Evolutionary conservation across 2,113 vertebrate genomes (phyloP).

Genomic region (Dermatemys mawii): DNA sequence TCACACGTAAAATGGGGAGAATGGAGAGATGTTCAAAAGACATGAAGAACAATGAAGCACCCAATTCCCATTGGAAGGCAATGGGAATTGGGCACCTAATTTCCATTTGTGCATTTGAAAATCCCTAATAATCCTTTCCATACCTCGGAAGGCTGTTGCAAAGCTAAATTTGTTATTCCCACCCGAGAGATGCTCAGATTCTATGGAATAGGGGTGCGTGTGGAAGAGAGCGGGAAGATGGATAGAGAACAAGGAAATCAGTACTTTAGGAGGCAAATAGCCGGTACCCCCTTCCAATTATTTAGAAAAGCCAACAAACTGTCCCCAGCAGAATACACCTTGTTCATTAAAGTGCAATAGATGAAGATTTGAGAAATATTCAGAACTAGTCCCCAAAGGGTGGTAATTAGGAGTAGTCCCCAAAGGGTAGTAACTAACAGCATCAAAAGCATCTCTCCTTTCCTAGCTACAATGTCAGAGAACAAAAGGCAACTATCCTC

Average conservation of each 20-base stretch:
- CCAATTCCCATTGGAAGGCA: not conserved
- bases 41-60: not conserved
- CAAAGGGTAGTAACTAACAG: not conserved
- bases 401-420: not conserved
- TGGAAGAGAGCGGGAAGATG: too few relatives aligned
- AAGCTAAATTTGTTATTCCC: not conserved
- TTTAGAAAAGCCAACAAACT: not conserved
- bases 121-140: not conserved
- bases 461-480: not conserved
- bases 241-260: not conserved
- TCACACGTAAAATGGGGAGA: not conserved
- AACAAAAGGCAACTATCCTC: not conserved
- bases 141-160: not conserved
- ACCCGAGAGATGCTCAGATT: not conserved
- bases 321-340: not conserved
- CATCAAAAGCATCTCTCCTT: not conserved
- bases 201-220: not conserved
- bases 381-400: not conserved
- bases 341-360: not conserved
- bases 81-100: not conserved
- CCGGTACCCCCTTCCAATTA: not conserved
- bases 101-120: not conserved
- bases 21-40: not conserved
- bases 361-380: not conserved
- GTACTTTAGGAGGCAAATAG: not conserved